Conservation (phyloP, 1,140 invertebrate genomes). For the Samia ricini region DNA sequence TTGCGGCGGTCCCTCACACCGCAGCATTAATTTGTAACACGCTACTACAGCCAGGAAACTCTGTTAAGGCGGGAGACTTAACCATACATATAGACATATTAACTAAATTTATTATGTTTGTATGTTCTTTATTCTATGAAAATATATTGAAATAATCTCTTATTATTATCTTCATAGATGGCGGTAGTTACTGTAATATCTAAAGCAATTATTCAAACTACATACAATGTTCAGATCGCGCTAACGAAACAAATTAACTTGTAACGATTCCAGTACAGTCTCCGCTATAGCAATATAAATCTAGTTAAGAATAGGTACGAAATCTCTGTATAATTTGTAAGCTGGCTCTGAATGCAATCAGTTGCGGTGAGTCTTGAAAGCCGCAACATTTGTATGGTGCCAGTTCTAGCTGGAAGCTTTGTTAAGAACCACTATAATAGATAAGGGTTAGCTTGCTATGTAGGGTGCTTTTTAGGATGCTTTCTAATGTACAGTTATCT, state of each 20-base stretch:
- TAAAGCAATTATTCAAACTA: not conserved
- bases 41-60: not conserved
- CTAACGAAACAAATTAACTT: not conserved
- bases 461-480: no score
- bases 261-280: not conserved
- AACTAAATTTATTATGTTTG: no score
- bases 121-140: no score
- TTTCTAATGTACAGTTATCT: no score
- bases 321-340: not conserved
- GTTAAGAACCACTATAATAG: not conserved
- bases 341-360: not conserved
- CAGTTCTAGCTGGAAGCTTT: not conserved
- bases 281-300: not conserved
- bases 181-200: no score
- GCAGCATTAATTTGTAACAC: slow-evolving; percentile 1
- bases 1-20: not conserved
- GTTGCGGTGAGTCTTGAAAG: not conserved
- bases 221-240: not conserved
- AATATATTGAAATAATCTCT: no score
- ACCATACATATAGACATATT: not conserved
- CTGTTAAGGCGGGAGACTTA: not conserved
- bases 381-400: not conserved
- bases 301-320: not conserved
- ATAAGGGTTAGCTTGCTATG: not conserved
- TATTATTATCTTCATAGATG: no score